A percentile compares a stretch with the other conserved stretches of the same genome.
Conservation (phyloP, 2,797 vertebrate species). For the Anabacerthia variegaticeps region DNA sequence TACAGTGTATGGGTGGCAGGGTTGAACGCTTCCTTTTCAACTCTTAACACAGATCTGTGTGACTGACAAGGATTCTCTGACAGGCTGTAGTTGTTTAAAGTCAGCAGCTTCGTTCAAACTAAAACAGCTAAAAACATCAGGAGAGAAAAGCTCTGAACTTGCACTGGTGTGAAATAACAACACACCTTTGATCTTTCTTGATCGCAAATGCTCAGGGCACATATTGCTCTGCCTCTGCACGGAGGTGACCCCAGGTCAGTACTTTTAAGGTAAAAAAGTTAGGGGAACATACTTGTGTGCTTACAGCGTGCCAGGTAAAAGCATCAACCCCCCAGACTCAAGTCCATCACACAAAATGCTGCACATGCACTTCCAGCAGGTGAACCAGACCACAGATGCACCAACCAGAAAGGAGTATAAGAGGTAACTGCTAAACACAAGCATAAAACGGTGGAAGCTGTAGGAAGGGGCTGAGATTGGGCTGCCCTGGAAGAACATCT, state of each 20-base stretch:
- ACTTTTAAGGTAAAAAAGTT: background rate
- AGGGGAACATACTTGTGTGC: background rate
- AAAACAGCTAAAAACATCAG: background rate
- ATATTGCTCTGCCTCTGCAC: background rate
- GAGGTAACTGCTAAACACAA: background rate
- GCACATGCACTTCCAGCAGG: background rate
- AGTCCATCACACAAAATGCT: background rate
- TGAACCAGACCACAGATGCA: background rate
- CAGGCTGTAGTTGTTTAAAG: conserved; percentile 32
- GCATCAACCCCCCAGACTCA: background rate
- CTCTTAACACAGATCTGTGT: background rate
- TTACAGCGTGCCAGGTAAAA: background rate
- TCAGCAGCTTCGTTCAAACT: conserved; percentile 42
- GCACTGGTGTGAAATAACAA: background rate
- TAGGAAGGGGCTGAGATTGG: background rate
- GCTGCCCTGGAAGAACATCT: conserved; percentile 4
- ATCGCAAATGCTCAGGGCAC: background rate
- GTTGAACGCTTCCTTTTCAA: background rate
- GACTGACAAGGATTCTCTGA: background rate
- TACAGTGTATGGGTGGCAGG: background rate
- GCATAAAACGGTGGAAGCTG: background rate
- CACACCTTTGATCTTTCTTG: background rate
- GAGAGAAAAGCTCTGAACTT: background rate
- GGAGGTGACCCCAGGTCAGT: background rate
- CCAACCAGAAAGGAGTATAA: background rate